These are phyloP conservation scores for Gryllus bimaculatus DNA, from an alignment of 1,140 invertebrate genomes.

Conservation along the genomic window DNA sequence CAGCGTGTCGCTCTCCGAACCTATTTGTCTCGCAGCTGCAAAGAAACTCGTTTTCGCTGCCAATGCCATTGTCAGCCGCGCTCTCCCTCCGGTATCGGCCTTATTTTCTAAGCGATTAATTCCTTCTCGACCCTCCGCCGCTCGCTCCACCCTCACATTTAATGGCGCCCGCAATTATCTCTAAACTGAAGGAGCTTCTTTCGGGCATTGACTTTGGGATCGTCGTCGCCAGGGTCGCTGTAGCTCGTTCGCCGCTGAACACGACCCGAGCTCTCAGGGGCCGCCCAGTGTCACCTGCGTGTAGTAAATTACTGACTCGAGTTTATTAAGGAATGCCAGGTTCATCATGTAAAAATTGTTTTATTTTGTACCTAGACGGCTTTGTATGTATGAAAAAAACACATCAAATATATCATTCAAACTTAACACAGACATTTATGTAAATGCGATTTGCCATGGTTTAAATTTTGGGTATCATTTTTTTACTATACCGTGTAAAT, in stretches of 20 bases:
- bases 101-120: neutral
- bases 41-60: neutral
- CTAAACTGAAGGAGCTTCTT: slow-evolving; percentile 4
- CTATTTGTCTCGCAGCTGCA: neutral
- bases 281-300: neutral
- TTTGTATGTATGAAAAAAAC: no score
- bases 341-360: no score
- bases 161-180: neutral
- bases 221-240: neutral
- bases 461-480: no score
- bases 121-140: neutral
- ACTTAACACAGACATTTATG: no score
- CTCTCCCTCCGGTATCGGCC: neutral
- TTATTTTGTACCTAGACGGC: no score
- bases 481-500: no score
- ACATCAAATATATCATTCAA: no score
- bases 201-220: neutral
- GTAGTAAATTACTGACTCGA: neutral
- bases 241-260: no score
- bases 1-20: neutral
- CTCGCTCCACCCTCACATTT: neutral
- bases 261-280: no score
- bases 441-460: no score
- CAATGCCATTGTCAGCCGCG: neutral
- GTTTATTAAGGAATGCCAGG: no score